Evolutionary conservation across 1,140 invertebrate genomes (phyloP).

Genomic region (Oreohelix idahoensis): DNA sequence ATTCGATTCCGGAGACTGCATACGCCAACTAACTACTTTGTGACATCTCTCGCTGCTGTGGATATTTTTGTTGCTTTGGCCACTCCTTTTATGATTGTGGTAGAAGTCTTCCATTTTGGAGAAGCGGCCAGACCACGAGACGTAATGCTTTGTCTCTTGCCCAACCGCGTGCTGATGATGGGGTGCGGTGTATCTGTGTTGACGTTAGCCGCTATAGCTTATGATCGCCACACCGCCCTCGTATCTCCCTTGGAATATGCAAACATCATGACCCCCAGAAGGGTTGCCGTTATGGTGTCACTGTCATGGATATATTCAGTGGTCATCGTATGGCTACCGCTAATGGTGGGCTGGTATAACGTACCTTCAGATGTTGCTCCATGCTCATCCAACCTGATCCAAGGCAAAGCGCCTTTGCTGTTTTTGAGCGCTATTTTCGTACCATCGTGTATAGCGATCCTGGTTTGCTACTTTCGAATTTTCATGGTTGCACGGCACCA

Average conservation of each 20-base stretch:
- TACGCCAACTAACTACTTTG: constrained; percentile 93
- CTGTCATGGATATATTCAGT: constrained; percentile 79
- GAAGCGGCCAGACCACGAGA: constrained; percentile 22
- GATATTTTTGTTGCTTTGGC: constrained; percentile 90
- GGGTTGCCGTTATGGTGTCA: constrained; percentile 77
- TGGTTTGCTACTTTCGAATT: constrained; percentile 81
- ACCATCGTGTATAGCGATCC: constrained; percentile 71
- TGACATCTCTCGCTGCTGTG: constrained; percentile 88
- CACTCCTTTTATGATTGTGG: constrained; percentile 51
- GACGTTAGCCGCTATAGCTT: constrained; percentile 79
- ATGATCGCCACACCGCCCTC: constrained; percentile 79
- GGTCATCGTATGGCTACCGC: constrained; percentile 76
- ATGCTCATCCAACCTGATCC: constrained; percentile 61
- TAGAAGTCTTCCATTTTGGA: constrained; percentile 41
- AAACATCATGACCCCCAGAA: constrained; percentile 79
- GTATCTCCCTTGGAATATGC: constrained; percentile 77
- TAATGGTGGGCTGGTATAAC: constrained; percentile 73
- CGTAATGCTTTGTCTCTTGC: constrained; percentile 75
- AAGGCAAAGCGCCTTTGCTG: constrained; percentile 51
- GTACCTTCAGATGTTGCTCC: constrained; percentile 74
- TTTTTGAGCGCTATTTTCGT: constrained; percentile 58
- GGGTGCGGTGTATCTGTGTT: constrained; percentile 79
- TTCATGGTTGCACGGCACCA: constrained; percentile 79
- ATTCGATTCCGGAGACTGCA: constrained; percentile 83
- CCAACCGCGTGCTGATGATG: constrained; percentile 78